Percentiles rank a stretch among this genome's conserved stretches.
Conservation (phyloP, 2,888 invertebrate genomes). For the Galeruca laticollis region DNA sequence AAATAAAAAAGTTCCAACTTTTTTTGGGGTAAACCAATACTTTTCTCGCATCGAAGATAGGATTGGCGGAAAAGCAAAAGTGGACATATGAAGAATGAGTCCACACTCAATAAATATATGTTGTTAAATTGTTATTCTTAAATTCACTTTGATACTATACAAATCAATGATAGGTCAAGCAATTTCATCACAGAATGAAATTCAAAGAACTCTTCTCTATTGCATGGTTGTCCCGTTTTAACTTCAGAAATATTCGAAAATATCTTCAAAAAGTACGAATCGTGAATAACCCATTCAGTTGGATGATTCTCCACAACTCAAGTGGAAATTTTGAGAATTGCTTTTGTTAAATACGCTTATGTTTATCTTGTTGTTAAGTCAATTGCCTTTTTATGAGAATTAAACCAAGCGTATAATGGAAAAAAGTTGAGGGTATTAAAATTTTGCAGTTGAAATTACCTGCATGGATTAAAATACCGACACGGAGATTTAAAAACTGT, state of each 20-base stretch:
- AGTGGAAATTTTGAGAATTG: slow-evolving; percentile 21
- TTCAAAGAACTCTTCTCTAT: background rate
- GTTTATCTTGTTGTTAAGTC: slow-evolving; percentile 35
- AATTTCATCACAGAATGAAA: background rate
- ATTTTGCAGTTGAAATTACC: slow-evolving; percentile 17
- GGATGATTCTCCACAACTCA: background rate
- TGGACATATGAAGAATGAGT: too few species aligned
- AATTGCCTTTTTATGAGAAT: slow-evolving; percentile 27
- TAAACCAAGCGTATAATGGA: slow-evolving; percentile 34
- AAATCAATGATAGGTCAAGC: too few species aligned
- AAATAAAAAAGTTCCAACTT: too few species aligned
- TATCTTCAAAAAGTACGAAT: background rate
- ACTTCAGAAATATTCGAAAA: background rate
- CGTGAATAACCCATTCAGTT: slow-evolving; percentile 13
- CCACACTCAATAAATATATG: too few species aligned
- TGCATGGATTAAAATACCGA: slow-evolving; percentile 29
- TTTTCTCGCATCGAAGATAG: too few species aligned
- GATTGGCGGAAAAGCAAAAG: too few species aligned
- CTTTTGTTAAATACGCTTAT: slow-evolving; percentile 28
- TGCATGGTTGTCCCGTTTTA: background rate
- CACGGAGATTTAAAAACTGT: slow-evolving; percentile 23
- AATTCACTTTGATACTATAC: too few species aligned
- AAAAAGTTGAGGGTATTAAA: slow-evolving; percentile 29
- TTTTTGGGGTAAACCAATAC: too few species aligned
- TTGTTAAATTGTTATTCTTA: too few species aligned